Evolutionary conservation across 2,888 invertebrate species (phyloP).

Genomic region (Creontiades dilutus): DNA sequence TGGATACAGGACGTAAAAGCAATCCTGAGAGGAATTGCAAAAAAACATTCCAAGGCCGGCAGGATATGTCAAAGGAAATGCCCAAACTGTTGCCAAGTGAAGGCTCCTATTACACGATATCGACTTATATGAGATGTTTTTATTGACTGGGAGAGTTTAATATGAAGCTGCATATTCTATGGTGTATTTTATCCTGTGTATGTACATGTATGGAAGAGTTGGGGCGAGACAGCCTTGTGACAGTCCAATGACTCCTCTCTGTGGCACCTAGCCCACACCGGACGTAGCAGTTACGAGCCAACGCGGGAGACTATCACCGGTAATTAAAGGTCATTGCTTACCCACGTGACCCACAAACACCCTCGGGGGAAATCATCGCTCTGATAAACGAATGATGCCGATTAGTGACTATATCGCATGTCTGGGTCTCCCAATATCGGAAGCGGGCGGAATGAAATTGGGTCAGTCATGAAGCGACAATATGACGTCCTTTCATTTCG

Average conservation of each 20-base stretch:
- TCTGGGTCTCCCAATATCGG: slow-evolving; percentile 2
- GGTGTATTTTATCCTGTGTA: not conserved
- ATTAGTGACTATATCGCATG: not conserved
- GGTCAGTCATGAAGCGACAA: not conserved
- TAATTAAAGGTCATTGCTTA: slow-evolving; percentile 63
- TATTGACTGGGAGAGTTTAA: not conserved
- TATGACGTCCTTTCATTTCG: not conserved
- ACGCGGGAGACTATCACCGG: slow-evolving; percentile 56
- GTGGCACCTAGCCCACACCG: slow-evolving; percentile 52
- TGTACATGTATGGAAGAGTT: not conserved
- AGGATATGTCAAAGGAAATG: slow-evolving; percentile 21
- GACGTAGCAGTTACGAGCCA: slow-evolving; percentile 59
- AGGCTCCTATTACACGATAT: not conserved
- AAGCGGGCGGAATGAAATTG: slow-evolving; percentile 13
- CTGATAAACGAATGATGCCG: slow-evolving; percentile 22
- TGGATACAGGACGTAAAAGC: not conserved
- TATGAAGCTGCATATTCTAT: too few species aligned
- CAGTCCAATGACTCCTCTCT: slow-evolving; percentile 65
- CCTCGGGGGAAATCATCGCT: slow-evolving; percentile 38
- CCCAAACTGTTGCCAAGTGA: not conserved
- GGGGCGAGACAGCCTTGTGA: slow-evolving; percentile 13
- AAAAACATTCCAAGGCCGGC: slow-evolving; percentile 13
- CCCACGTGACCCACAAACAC: slow-evolving; percentile 62
- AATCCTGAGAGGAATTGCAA: not conserved
- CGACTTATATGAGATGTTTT: not conserved